Conservation (phyloP, 2,797 vertebrate genomes). For the Meda fulgida region DNA sequence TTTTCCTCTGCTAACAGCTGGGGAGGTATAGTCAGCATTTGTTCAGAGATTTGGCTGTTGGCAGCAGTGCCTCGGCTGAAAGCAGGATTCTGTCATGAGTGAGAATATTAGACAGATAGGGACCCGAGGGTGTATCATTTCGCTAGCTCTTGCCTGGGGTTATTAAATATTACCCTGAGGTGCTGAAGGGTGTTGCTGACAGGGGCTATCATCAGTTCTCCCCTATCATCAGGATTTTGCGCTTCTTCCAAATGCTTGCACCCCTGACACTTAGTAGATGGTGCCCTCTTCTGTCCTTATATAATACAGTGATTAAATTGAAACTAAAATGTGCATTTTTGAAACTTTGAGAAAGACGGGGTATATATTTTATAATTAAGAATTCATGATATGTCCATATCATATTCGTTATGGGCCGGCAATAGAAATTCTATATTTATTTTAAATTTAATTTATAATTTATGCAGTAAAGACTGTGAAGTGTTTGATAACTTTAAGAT, state of each 20-base stretch:
- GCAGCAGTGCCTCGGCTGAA: constrained; percentile 70
- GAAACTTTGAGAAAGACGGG: background rate
- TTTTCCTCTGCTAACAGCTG: constrained; percentile 68
- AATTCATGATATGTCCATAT: background rate
- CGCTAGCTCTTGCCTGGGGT: constrained; percentile 60
- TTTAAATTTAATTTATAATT: too few species aligned
- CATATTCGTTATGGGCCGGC: background rate
- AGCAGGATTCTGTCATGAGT: constrained; percentile 83
- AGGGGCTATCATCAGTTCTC: constrained; percentile 64
- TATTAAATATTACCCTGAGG: constrained; percentile 73
- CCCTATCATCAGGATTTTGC: constrained; percentile 58
- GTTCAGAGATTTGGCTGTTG: constrained; percentile 75
- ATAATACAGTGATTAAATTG: constrained; percentile 15
- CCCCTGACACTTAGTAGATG: constrained; percentile 48
- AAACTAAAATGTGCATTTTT: background rate
- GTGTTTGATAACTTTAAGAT: too few species aligned
- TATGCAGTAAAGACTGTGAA: too few species aligned
- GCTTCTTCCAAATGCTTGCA: constrained; percentile 43
- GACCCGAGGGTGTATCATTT: constrained; percentile 64
- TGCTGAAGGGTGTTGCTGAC: constrained; percentile 70
- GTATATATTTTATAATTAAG: background rate
- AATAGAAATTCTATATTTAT: background rate
- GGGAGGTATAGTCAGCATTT: constrained; percentile 69
- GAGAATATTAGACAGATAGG: constrained; percentile 78
- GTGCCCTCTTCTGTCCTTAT: constrained; percentile 69